Conservation (phyloP, 2,888 invertebrate species). For the Clepsis dumicolana region DNA sequence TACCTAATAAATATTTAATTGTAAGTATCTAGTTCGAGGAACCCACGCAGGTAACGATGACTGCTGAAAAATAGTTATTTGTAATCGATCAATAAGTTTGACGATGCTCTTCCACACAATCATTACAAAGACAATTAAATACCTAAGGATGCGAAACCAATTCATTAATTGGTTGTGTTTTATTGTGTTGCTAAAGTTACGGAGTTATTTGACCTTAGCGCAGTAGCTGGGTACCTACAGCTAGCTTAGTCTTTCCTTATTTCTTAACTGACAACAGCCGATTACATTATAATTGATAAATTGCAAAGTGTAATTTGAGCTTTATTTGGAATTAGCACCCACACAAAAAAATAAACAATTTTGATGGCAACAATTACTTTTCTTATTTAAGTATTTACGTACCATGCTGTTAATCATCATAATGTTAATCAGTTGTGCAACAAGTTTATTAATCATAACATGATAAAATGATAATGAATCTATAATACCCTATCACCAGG, state of each 20-base stretch:
- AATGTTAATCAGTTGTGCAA: background rate
- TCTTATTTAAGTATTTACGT: background rate
- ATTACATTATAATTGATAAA: background rate
- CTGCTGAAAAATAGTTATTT: background rate
- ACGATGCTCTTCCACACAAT: background rate
- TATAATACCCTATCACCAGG: background rate
- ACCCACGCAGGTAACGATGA: background rate
- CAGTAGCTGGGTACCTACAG: too few relatives aligned
- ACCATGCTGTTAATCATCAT: background rate
- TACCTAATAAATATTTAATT: background rate
- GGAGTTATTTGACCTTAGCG: slow-evolving; percentile 9
- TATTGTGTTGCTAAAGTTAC: slow-evolving; percentile 13
- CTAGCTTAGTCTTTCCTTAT: background rate
- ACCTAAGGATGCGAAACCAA: slow-evolving; percentile 8
- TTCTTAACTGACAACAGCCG: background rate
- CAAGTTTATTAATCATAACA: background rate
- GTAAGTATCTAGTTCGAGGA: background rate
- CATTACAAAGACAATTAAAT: background rate
- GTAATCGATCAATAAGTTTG: slow-evolving; percentile 1
- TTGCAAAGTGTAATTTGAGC: background rate
- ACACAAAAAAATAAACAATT: background rate
- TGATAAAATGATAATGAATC: background rate
- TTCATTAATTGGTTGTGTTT: slow-evolving; percentile 12
- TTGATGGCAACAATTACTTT: background rate
- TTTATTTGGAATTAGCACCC: background rate